Base-by-base conservation (phyloP, 1,140 invertebrate species). In the Drosophila willistoni region DNA sequence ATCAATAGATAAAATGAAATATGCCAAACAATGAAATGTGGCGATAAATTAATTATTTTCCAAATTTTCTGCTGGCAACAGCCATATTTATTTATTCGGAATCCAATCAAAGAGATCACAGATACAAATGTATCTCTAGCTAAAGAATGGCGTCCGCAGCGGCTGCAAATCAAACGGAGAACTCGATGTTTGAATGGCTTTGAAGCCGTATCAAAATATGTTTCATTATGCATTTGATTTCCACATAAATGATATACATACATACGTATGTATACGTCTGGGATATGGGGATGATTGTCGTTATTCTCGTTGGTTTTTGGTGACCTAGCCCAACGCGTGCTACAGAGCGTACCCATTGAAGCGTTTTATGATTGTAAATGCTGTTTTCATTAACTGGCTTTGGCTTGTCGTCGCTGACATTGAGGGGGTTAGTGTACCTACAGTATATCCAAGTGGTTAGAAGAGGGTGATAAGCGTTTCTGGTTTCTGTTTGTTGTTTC, bases 281-380 rank as follows among this genome's bases (percentile, higher is more conserved):
- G 17, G 41, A 25, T 14, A n/a, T 22, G 47, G 56, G 82, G 82
- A 79, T 86, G 72, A 78, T 74, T 84, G 47, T 19, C 17, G 59
- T 65, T 66, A n/a, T 42, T 36, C 33, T 64, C 22, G 13, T 64
- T 60, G 68, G 55, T 47, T 51, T 51, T 64, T 64, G 62, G 83
- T 77, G 82, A 81, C 76, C 79, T 81, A 77, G 54, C 19, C 64
- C 47, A 77, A 77, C 73, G 73, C 64, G 63, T 66, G 54, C 57
- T 61, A 36, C 36, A 65, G 54, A 34, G 42, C 65, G 64, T 60
- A 51, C 17, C 44, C 47, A 59, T 14, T 71, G 62, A 69, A 86
- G 44, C 68, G 73, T 84, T 82, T 79, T 76, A 70, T 79, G 68
- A 79, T 87, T 86, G 71, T 72, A 77, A 87, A 86, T 89, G 68